A percentile compares a stretch with the other conserved stretches of the same genome.
Conservation (phyloP, 2,113 vertebrate species). For the Tetrao urogallus region DNA sequence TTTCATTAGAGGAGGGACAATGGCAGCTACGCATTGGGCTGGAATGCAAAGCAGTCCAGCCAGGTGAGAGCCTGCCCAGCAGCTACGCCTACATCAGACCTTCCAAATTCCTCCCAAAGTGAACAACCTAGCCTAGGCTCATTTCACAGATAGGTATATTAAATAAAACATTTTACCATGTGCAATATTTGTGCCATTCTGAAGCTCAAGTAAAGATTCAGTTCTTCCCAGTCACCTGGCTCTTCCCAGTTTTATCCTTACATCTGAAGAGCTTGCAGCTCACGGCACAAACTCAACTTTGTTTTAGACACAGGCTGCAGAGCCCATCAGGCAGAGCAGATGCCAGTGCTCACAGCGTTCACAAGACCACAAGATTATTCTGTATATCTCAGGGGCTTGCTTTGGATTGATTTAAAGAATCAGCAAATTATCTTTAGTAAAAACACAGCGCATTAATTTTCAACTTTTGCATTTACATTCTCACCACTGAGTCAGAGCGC, state of each 20-base stretch:
- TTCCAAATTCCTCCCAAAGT: not conserved
- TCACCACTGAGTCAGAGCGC: not conserved
- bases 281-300: not conserved
- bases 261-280: accelerated
- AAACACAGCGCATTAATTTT: not conserved
- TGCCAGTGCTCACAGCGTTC: not conserved
- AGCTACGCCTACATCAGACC: not conserved
- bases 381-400: not conserved
- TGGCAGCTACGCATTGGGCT: not conserved
- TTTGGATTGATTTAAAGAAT: not conserved
- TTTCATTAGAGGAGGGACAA: not conserved
- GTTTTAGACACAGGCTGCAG: not conserved
- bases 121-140: not conserved
- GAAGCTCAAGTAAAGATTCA: not conserved
- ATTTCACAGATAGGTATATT: not conserved
- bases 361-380: not conserved
- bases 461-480: not conserved
- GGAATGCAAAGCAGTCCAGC: not conserved
- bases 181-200: not conserved
- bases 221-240: not conserved
- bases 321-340: not conserved
- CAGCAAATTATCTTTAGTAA: not conserved
- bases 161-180: not conserved
- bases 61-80: accelerated
- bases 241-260: not conserved